Base-by-base conservation (phyloP, 2,888 invertebrate species). In the Mechanitis messenoides region DNA sequence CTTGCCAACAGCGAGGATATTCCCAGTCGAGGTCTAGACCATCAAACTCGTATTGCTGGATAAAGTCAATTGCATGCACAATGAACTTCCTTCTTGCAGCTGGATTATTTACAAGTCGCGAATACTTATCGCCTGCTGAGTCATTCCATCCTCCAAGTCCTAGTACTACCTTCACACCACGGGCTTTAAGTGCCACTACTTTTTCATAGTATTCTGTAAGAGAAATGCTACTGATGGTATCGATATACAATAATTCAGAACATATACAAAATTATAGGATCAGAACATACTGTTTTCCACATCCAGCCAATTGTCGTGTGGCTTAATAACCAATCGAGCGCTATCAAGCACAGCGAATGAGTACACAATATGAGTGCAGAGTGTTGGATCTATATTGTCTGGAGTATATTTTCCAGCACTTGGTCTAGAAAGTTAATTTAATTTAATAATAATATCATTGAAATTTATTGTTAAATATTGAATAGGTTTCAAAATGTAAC, bases 141-240 rank as follows among this genome's bases (percentile, higher is more conserved):
- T 98, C 97, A 76, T 97, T 97, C 98, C 98, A 98, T 0, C 98
- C 98, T 5, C 98, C 98, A 63, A 98, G 93, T 0, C 97, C 97
- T 2, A 98, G 90, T 0, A 96, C 89, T 0, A 96, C 95, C 80
- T 96, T 96, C 12, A 96, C 91, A 0, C 95, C 94, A 69, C 93
- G 93, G 1, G 91, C 85, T 71, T 94, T 95, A 38, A 94, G 90
- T 0, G 93, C 93, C 0, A 94, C 93, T 3, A 97, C 95, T 76
- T 96, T 94, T 73, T 96, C 95, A 80, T 97, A 97, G 83, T 97
- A 97, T 83, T 94, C 95, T 94, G 76, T 45, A 84, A 57, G 59
- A 45, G 57, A 33, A 46, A 47, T 42, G 5, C 33, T 53, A 33
- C 3, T 31, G 12, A 56, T 9, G 31, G 54, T 2, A 56, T 28